Percentiles rank a stretch among this genome's conserved stretches.
Conservation (phyloP, 2,797 vertebrate genomes). For the Odontamblyopus rebecca region DNA sequence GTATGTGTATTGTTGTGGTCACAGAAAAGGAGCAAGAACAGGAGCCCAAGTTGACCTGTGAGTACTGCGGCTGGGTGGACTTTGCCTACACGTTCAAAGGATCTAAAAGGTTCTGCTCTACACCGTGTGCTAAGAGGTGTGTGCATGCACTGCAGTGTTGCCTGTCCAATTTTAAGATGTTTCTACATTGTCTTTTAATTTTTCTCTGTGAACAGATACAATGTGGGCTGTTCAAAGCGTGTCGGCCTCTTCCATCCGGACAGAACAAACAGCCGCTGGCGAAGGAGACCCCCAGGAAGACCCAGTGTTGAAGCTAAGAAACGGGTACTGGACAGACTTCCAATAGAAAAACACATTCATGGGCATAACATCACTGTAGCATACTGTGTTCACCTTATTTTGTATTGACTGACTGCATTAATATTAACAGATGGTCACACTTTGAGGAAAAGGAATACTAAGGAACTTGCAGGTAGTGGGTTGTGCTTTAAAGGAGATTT, state of each 20-base stretch:
- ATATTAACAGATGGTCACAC: no score
- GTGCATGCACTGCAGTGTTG: conserved; percentile 12
- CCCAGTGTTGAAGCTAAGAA: conserved; percentile 86
- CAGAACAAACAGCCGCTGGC: conserved; percentile 78
- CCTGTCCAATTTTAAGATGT: no score
- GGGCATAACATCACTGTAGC: background rate
- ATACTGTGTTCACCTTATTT: background rate
- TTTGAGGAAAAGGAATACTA: no score
- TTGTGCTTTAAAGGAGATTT: no score
- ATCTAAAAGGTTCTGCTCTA: conserved; percentile 95
- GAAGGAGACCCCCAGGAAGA: conserved; percentile 77
- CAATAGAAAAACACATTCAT: background rate
- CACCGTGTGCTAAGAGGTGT: conserved; percentile 96
- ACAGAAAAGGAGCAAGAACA: conserved; percentile 83
- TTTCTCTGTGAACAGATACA: conserved; percentile 82
- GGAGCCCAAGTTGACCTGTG: conserved; percentile 94
- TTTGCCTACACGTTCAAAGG: conserved; percentile 97
- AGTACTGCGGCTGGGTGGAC: conserved; percentile 95
- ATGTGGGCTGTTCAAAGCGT: conserved; percentile 93
- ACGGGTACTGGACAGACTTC: conserved; percentile 74
- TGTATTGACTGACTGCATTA: background rate
- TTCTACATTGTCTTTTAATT: background rate
- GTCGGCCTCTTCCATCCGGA: conserved; percentile 92
- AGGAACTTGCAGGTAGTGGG: no score
- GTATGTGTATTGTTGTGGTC: background rate